Conservation (phyloP, 2,888 invertebrate species). For the Apotomis turbidana region DNA sequence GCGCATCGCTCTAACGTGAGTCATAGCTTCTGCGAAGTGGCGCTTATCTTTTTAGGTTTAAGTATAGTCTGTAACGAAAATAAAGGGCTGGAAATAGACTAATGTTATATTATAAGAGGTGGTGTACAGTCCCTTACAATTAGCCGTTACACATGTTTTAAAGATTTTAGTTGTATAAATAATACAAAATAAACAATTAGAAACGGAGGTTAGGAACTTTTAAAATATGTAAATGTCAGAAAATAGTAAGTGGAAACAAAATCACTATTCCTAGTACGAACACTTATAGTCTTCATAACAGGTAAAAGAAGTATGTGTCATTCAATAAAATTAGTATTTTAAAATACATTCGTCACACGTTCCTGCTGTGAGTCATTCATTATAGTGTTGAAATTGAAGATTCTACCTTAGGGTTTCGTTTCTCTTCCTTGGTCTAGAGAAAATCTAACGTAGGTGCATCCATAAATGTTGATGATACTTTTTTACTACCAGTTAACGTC, state of each 20-base stretch:
- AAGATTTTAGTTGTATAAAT: too few species aligned
- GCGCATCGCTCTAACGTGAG: slow-evolving; percentile 58
- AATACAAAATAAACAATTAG: too few species aligned
- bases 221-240: neutral
- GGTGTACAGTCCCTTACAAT: neutral
- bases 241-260: neutral
- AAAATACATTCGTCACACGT: neutral
- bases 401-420: too few species aligned
- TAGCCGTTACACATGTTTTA: too few species aligned
- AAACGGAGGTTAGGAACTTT: too few species aligned
- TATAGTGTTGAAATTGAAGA: too few species aligned
- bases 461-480: too few species aligned
- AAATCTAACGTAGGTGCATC: too few species aligned
- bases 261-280: neutral
- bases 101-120: neutral
- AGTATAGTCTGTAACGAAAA: slow-evolving; percentile 33
- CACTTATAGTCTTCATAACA: slow-evolving; percentile 1
- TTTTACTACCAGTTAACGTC: too few species aligned
- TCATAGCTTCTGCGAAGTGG: slow-evolving; percentile 50
- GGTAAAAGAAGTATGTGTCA: slow-evolving; percentile 14
- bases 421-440: too few species aligned
- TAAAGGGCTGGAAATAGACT: slow-evolving; percentile 11
- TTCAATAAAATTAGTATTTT: slow-evolving; percentile 1
- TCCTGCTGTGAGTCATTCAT: neutral
- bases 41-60: slow-evolving; percentile 37